Evolutionary conservation across 2,888 invertebrate species (phyloP).

Genomic region (Drosophila cognata): DNA sequence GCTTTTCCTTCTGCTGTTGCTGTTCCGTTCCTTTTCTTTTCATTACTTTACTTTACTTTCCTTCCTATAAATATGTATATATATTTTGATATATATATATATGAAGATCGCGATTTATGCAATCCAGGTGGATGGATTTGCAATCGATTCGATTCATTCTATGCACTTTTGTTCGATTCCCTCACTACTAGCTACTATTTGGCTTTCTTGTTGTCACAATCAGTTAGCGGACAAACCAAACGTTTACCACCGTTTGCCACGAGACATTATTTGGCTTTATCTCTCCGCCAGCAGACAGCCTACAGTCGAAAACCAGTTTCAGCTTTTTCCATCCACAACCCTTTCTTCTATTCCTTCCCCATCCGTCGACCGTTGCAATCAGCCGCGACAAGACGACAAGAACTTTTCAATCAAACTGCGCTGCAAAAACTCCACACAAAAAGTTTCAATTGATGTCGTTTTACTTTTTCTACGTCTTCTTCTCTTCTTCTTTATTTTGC

Average conservation of each 20-base stretch:
- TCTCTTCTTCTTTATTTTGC: constrained; percentile 3
- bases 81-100: not conserved
- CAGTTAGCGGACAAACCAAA: constrained; percentile 34
- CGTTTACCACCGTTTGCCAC: constrained; percentile 43
- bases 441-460: constrained; percentile 37
- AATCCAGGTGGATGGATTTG: constrained; percentile 25
- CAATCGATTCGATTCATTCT: constrained; percentile 46
- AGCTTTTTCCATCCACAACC: constrained; percentile 31
- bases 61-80: not conserved
- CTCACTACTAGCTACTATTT: not conserved
- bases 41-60: not conserved
- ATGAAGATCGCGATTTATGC: constrained; percentile 29
- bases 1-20: constrained; percentile 18
- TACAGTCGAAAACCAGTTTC: constrained; percentile 46
- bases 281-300: constrained; percentile 7
- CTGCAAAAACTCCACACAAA: constrained; percentile 32
- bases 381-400: constrained; percentile 53
- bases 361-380: constrained; percentile 39
- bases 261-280: constrained; percentile 49
- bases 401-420: constrained; percentile 56
- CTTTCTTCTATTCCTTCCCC: constrained; percentile 22
- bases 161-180: constrained; percentile 8
- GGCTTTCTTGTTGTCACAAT: constrained; percentile 29
- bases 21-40: not conserved
- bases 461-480: not conserved